Conservation (phyloP, 2,113 vertebrate species). For the Columbina picui region DNA sequence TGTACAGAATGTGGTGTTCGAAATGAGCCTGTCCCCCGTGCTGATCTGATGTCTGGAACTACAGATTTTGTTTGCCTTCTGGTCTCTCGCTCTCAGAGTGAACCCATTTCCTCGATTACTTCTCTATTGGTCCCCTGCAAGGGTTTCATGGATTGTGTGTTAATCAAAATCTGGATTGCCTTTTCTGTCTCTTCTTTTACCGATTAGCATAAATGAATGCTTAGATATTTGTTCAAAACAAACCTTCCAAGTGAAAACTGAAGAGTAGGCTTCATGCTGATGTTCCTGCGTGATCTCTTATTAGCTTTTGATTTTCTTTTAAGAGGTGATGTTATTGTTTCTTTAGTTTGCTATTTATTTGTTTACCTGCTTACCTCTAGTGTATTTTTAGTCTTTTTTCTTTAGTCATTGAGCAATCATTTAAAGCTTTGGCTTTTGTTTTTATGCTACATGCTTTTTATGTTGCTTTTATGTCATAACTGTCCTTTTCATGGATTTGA, state of each 20-base stretch:
- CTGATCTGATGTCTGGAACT: not conserved
- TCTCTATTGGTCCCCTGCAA: not conserved
- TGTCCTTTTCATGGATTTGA: not conserved
- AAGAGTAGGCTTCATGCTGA: not conserved
- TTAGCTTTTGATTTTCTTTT: not conserved
- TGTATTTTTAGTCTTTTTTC: not conserved
- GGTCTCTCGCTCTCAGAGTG: not conserved
- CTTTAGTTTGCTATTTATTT: not conserved
- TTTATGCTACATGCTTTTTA: not conserved
- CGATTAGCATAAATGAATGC: not conserved
- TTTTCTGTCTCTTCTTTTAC: not conserved
- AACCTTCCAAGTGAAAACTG: not conserved
- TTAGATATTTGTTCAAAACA: not conserved
- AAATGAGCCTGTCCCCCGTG: accelerated
- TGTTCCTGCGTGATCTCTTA: not conserved
- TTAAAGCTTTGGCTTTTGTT: not conserved
- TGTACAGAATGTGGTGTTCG: not conserved
- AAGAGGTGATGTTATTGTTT: not conserved
- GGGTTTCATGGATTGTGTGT: not conserved
- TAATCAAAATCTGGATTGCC: not conserved
- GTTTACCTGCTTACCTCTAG: not conserved
- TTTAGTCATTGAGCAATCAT: not conserved
- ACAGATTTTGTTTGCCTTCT: not conserved
- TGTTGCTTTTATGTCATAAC: not conserved
- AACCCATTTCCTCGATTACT: not conserved